Base-by-base conservation (phyloP, 2,888 invertebrate genomes). In the Acanthoscelides obtectus region DNA sequence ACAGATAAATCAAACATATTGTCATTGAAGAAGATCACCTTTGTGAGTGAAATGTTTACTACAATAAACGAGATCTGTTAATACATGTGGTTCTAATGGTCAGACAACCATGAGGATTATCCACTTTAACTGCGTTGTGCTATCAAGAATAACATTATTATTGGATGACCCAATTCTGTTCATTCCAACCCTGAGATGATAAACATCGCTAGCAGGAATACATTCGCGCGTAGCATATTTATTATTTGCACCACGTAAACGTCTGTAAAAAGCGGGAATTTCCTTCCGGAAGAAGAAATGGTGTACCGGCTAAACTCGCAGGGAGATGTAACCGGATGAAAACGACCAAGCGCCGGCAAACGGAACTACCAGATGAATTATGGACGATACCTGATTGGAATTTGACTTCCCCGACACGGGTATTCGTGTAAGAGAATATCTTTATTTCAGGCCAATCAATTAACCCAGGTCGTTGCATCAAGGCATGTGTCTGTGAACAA, bases 311-410 rank as follows among this genome's bases (percentile, higher is more conserved):
- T 80, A 79, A 80, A 80, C 80, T 77, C 72, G 73, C 73, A 81
- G 83, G 83, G 84, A 84, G 84, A 84, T 84, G 84, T 84, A 83
- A 82, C 83, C 82, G 85, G 84, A 85, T 84, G 84, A 84, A 84
- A 83, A 83, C 83, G 82, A 83, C 80, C 80, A n/a, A n/a, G n/a
- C n/a, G 81, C 80, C 82, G 83, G 45, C 5, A 45, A 45, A 81
- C 82, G 82, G 84, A 83, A 83, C 82, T 81, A 79, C 80, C 79
- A 81, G 83, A 84, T 85, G 85, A 85, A 85, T 85, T 84, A 85
- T 84, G 84, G 84, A 84, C 80, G 83, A 84, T 83, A 83, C 83
- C 81, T 82, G 72, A 76, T 73, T 74, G 74, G 74, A 73, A 71
- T 74, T 75, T 73, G 70, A 72, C 71, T 65, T 68, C 72, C 74